Conservation (phyloP, 2,797 vertebrate genomes). For the Agapornis canus region DNA sequence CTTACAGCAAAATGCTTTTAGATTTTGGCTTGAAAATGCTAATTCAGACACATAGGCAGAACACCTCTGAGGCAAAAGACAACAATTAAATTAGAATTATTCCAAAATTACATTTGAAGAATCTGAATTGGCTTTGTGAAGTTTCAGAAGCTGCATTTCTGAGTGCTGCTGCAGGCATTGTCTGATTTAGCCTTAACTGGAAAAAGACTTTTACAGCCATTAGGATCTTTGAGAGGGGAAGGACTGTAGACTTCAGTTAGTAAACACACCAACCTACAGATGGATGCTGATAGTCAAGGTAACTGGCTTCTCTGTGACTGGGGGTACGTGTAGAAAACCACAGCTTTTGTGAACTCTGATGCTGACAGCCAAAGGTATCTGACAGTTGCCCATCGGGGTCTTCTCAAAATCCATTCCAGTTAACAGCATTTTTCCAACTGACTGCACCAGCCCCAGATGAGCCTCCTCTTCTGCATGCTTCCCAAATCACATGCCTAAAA, state of each 20-base stretch:
- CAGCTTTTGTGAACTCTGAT: background rate
- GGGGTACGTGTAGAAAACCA: background rate
- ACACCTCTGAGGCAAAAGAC: slow-evolving; percentile 4
- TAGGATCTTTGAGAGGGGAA: background rate
- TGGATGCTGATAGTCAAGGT: background rate
- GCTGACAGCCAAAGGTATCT: background rate
- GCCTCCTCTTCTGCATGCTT: background rate
- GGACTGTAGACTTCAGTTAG: background rate
- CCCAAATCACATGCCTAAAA: background rate
- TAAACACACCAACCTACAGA: background rate
- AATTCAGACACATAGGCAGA: background rate
- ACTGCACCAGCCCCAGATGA: rapidly evolving
- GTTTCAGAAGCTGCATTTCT: background rate
- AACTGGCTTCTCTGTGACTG: background rate
- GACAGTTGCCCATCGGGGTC: background rate
- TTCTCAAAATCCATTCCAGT: background rate
- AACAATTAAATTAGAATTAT: slow-evolving; percentile 18
- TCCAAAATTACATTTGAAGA: background rate
- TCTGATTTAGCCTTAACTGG: background rate
- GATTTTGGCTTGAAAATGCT: slow-evolving; percentile 48
- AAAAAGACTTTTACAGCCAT: background rate
- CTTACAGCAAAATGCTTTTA: slow-evolving; percentile 58
- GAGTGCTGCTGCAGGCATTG: background rate
- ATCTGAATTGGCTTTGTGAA: background rate
- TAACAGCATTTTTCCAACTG: background rate